Conservation (phyloP, 92 coral and sea anemone genomes). For the Palythoa caribaeorum region DNA sequence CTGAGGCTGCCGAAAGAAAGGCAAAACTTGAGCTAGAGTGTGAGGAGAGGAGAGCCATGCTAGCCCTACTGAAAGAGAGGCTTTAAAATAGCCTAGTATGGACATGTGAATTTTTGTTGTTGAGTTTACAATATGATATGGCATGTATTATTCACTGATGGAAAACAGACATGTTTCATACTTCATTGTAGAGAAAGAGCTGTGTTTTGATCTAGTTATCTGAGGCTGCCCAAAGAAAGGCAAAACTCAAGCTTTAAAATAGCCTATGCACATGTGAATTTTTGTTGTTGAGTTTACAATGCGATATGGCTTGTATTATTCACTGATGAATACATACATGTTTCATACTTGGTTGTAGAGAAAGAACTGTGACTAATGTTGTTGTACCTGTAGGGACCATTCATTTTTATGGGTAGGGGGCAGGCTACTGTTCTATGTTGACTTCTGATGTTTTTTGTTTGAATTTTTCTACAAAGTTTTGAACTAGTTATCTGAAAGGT, state of each 20-base stretch:
- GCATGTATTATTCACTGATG: neutral
- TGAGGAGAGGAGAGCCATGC: constrained; percentile 14
- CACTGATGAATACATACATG: neutral
- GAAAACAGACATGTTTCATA: constrained; percentile 16
- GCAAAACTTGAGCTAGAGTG: constrained; percentile 19
- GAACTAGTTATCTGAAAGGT: no score
- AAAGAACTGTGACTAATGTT: constrained; percentile 20
- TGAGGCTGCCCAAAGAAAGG: constrained; percentile 1
- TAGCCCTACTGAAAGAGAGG: constrained; percentile 3
- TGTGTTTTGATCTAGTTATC: neutral
- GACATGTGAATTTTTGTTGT: neutral
- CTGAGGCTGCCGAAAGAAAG: constrained; percentile 15
- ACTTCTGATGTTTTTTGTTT: no score
- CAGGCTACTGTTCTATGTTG: no score
- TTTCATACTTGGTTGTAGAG: constrained; percentile 16
- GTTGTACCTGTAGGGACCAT: neutral
- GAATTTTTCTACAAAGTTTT: no score
- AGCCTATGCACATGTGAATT: neutral
- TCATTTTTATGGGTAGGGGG: no score
- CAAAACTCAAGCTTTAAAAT: constrained; percentile 10
- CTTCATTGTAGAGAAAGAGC: constrained; percentile 1
- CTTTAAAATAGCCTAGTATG: neutral
- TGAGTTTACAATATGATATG: constrained; percentile 24
- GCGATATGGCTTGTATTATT: neutral
- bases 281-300: constrained; percentile 14